Base-by-base conservation (phyloP, 2,797 vertebrate genomes). In the Natrix natrix region DNA sequence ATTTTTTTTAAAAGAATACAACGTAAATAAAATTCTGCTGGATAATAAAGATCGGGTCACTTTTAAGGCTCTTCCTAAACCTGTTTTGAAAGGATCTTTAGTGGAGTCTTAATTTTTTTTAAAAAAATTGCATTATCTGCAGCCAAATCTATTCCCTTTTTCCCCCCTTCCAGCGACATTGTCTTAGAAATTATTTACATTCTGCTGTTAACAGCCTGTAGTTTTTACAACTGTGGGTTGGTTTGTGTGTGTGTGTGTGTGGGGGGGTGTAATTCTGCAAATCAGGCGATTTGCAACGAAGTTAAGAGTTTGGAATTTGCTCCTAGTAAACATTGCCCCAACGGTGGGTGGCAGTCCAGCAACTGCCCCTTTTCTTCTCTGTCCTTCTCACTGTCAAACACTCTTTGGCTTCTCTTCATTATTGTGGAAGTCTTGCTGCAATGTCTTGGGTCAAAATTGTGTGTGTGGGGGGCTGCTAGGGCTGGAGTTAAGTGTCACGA, bases 81-180 rank as follows among this genome's bases (percentile, higher is more conserved):
- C 96, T 98, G 98, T 98, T 98, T 98, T 98, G 98, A 98, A 97
- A 96, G 94, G 93, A 95, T 91, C 97, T 97, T 98, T 97, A 97
- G 96, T 88, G 96, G 96, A 93, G 94, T 91, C 91, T 86, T 97
- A 28, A 26, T 96, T 69, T 32, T n/a, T 69, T 28, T 63, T 28
- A 97, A 97, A 97, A 97, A 96, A 78, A 63, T 61, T 63, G 26
- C 26, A 63, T 63, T 28, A 63, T 28, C 26, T 28, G 12, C 26
- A 63, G 60, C 24, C 24, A 26, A 61, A 61, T 26, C 24, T 11
- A 11, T 61, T 61, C 24, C 24, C 24, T 61, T 61, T 61, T 61
- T 24, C 3, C 61, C 22, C 60, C 55, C 11, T 63, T 4, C 61
- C 61, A 1, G 61, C 1, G 26, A 63, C 26, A 28, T 63, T 63